Base-by-base conservation (phyloP, 2,888 invertebrate species). In the Erynnis tages region DNA sequence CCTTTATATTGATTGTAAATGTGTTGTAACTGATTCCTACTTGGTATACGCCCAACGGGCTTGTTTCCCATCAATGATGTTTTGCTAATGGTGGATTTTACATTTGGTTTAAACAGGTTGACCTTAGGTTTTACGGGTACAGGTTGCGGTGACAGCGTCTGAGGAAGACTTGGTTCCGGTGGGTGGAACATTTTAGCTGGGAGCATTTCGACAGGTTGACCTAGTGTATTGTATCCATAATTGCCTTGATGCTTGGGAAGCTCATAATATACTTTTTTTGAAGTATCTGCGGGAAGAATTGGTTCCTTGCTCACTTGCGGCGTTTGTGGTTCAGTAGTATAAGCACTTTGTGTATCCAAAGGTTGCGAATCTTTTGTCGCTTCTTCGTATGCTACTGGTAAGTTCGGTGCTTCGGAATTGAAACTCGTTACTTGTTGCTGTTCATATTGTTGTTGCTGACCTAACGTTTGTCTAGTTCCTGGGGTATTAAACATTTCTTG, bases 1-100 rank as follows among this genome's bases (percentile, higher is more conserved):
- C 84, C 86, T 59, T 79, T 87, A 52, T 84, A 88, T 54, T 82
- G 79, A 32, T 84, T 79, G 53, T 88, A 87, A 7, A 85, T 69
- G 27, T 81, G 75, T 57, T 85, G 86, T 45, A 88, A 63, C 55
- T 87, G 85, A 61, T 58, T 73, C 57, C 70, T 80, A 53, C 85
- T 86, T 0, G 82, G 73, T 35, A 63, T 73, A 62, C 58, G 72
- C 1, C 74, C 78, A 2, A 69, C 29, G 4, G 75, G 62, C 32
- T 57, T 74, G 27, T 61, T 73, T 1, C 74, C 79, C 60, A 77
- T 69, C 17, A 89, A 44, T 1, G 83, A 73, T 29, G 88, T 88
- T 57, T 84, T 88, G 57, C 88, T 89, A 5, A 81, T 59, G 25
- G 85, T 86, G 11, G 68, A 67, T 59, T 83, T 89, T 0, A 88